A percentile compares a stretch with the other conserved stretches of the same genome.
Evolutionary conservation across 2,797 vertebrate genomes (phyloP).

Genomic region (Clarias pachynema): DNA sequence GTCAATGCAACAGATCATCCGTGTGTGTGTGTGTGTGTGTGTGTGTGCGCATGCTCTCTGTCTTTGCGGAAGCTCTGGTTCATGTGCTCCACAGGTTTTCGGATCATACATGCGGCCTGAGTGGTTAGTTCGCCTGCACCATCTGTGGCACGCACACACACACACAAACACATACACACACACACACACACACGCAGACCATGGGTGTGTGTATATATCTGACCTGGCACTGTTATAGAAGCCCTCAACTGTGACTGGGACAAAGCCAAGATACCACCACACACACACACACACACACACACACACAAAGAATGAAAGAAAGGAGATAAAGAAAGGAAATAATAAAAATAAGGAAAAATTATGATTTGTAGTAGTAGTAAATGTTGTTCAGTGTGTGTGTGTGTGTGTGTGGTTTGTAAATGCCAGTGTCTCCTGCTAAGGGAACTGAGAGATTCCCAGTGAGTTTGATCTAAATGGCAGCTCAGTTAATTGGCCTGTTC

Average conservation of each 20-base stretch:
- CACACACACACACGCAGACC: slow-evolving; percentile 9
- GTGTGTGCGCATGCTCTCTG: not conserved
- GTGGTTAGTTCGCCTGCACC: slow-evolving; percentile 60
- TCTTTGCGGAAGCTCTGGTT: slow-evolving; percentile 69
- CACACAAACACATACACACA: slow-evolving; percentile 17
- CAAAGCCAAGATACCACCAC: not conserved
- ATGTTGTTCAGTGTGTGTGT: not conserved
- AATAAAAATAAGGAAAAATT: not conserved
- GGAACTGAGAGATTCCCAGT: not conserved
- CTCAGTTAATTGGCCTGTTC: slow-evolving; percentile 74
- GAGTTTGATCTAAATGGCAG: slow-evolving; percentile 76
- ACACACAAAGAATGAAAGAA: not conserved
- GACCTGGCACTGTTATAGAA: not conserved
- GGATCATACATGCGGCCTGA: slow-evolving; percentile 63
- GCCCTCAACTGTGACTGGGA: not conserved
- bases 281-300: slow-evolving; percentile 1
- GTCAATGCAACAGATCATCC: not conserved
- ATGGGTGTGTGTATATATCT: slow-evolving; percentile 6
- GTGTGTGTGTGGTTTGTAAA: not conserved
- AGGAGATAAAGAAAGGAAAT: not conserved
- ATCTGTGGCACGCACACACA: slow-evolving; percentile 67
- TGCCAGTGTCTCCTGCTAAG: slow-evolving; percentile 6
- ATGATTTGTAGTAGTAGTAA: not conserved
- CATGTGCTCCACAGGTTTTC: slow-evolving; percentile 66
- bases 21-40: slow-evolving; percentile 1